These are phyloP conservation scores for Tragelaphus eurycerus DNA, from an alignment of 2,797 vertebrate genomes.

Conservation along the genomic window DNA sequence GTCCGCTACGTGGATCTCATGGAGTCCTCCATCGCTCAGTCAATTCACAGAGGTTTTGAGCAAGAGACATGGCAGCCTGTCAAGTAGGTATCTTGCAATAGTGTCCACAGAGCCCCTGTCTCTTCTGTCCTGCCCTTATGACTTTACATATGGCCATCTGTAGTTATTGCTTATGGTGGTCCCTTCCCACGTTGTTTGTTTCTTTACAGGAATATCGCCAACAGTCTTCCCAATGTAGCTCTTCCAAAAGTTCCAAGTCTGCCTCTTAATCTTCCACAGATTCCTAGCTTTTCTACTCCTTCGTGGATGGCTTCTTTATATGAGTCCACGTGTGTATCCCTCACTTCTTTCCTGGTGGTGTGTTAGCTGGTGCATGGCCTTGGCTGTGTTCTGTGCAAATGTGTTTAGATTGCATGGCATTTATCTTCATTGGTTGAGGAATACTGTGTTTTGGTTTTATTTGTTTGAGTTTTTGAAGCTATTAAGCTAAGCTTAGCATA, in stretches of 20 bases:
- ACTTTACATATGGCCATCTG: slow-evolving; percentile 71
- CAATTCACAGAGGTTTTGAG: slow-evolving; percentile 96
- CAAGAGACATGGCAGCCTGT: slow-evolving; percentile 98
- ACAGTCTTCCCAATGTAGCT: slow-evolving; percentile 96
- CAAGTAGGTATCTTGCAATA: slow-evolving; percentile 87
- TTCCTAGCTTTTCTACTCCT: slow-evolving; percentile 95
- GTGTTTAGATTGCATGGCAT: slow-evolving; percentile 84
- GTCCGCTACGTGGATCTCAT: slow-evolving; percentile 98
- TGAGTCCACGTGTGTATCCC: slow-evolving; percentile 96
- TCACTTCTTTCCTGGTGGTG: slow-evolving; percentile 84
- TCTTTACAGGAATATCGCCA: slow-evolving; percentile 95
- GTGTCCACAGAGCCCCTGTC: slow-evolving; percentile 44
- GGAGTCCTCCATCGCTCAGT: slow-evolving; percentile 98
- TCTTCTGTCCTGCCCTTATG: slow-evolving; percentile 68
- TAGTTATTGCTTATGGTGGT: slow-evolving; percentile 83
- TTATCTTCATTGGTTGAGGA: slow-evolving; percentile 75
- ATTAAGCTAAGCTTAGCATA: slow-evolving; percentile 80
- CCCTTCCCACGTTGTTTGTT: slow-evolving; percentile 87
- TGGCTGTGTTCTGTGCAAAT: slow-evolving; percentile 82
- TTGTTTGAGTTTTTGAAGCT: slow-evolving; percentile 67
- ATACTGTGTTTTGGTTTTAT: slow-evolving; percentile 56
- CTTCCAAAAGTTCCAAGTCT: slow-evolving; percentile 97
- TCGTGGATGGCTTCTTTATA: slow-evolving; percentile 96
- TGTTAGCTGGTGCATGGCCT: slow-evolving; percentile 87
- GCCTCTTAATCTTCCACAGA: slow-evolving; percentile 95